phyloP scores from a whole-genome alignment of 2,797 vertebrate genomes.

The Tolypeutes matacus region DNA sequence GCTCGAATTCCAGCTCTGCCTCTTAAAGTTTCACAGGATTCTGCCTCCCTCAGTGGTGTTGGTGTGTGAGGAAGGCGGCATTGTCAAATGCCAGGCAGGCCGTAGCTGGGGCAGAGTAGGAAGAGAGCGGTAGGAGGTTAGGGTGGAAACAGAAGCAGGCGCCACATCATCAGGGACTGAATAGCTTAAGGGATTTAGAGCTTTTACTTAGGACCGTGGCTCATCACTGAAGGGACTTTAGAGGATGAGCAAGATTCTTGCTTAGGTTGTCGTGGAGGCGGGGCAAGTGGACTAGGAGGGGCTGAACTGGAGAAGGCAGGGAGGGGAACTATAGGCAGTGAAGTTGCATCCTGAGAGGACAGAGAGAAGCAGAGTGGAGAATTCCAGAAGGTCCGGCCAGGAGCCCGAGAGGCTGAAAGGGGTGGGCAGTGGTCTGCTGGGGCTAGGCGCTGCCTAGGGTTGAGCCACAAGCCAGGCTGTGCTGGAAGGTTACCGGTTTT shows the following conservation, averaged over 20 bases:
- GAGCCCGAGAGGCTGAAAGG: neutral
- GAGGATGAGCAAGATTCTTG: conserved; percentile 35
- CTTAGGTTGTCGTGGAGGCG: neutral
- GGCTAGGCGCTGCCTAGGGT: neutral
- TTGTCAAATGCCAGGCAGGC: conserved; percentile 7
- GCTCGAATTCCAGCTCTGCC: neutral
- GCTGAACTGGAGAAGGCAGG: neutral
- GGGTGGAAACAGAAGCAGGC: conserved; percentile 15
- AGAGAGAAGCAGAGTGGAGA: neutral
- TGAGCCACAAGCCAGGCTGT: neutral
- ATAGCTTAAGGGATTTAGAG: conserved; percentile 32
- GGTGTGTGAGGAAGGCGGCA: neutral
- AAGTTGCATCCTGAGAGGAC: conserved; percentile 9
- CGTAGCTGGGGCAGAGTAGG: neutral
- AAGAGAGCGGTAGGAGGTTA: neutral
- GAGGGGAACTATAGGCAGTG: neutral
- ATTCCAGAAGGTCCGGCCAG: neutral
- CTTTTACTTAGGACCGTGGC: neutral
- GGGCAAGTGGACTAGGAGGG: neutral
- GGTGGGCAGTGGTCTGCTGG: neutral
- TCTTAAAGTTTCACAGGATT: neutral
- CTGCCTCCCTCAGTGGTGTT: neutral
- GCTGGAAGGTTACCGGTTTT: neutral
- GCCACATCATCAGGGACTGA: conserved; percentile 7
- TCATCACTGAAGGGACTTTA: conserved; percentile 45